Evolutionary conservation across 2,113 vertebrate species (phyloP), one percentile per base, ranked within the genome.

Genomic region (Cyrtonyx montezumae): DNA sequence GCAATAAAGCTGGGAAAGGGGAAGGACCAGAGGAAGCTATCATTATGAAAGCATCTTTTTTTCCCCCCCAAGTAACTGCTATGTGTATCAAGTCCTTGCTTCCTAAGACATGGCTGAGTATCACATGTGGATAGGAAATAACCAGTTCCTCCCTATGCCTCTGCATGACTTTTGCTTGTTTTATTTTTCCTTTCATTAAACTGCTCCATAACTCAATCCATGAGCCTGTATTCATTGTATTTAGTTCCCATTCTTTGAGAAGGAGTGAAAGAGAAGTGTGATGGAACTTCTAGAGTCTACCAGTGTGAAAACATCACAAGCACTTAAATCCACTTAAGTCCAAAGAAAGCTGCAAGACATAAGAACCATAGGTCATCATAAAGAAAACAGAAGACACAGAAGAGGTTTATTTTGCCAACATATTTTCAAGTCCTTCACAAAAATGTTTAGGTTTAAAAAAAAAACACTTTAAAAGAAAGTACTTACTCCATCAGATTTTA

Each of bases 341-440:
- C 5, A 69, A 58, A 2, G 7, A 71, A 84, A 43, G 26, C 53
- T 1, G 1, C 17, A 59, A 59, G 5, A 42, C 5, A 8, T 1
- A 0, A 11, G 28, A 36, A 49, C 22, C 43, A n/a, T 0, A 22
- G 21, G 2, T 15, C 46, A 45, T 25, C 67, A 37, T 51, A 84
- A 86, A 55, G 9, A 58, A 73, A 69, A 53, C 3, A 63, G 26
- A 42, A 63, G 12, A 67, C 9, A 84, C 1, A 67, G 13, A 65
- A 93, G 78, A 71, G 8, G 18, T 8, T 48, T 58, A 46, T 65
- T 87, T 51, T 79, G 11, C 32, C 7, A 15, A 11, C 13, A 0
- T 37, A 32, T 65, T 82, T 82, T 58, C 28, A 88, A 23, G 6
- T 66, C 73, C 20, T 56, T 58, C 20, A n/a, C 18, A 4, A 10